Evolutionary conservation across 2,113 vertebrate genomes (phyloP).

Genomic region (Garra rufa): DNA sequence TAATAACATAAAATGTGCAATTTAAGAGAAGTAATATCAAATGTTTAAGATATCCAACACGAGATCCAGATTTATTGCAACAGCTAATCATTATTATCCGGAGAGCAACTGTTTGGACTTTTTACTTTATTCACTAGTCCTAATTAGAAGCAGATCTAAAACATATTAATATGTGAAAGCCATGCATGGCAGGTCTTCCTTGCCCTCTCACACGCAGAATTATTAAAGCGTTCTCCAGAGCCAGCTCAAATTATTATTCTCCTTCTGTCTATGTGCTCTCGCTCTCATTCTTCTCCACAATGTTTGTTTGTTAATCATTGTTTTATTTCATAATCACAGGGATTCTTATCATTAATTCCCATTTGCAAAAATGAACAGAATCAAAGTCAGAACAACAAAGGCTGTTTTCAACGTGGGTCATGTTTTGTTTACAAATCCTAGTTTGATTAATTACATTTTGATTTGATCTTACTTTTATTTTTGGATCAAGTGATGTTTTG

Average conservation of each 20-base stretch:
- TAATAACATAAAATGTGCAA: not conserved
- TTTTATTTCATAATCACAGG: slow-evolving; percentile 43
- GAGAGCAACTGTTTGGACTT: slow-evolving; percentile 10
- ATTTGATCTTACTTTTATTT: slow-evolving; percentile 50
- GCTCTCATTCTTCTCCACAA: not conserved
- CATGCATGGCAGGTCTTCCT: slow-evolving; percentile 27
- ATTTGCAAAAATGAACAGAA: slow-evolving; percentile 35
- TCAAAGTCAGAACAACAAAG: slow-evolving; percentile 50
- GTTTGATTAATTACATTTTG: slow-evolving; percentile 44
- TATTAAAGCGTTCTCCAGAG: slow-evolving; percentile 48
- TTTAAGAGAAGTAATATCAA: slow-evolving; percentile 16
- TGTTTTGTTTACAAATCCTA: slow-evolving; percentile 49
- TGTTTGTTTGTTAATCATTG: slow-evolving; percentile 39
- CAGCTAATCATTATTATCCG: slow-evolving; percentile 47
- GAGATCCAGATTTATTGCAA: slow-evolving; percentile 37
- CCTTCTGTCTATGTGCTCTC: slow-evolving; percentile 12
- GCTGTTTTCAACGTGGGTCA: not conserved
- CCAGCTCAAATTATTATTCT: not conserved
- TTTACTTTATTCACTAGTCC: slow-evolving; percentile 34
- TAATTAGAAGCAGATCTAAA: slow-evolving; percentile 56
- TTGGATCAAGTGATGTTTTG: slow-evolving; percentile 24
- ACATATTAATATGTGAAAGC: slow-evolving; percentile 63
- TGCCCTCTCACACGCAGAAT: slow-evolving; percentile 26
- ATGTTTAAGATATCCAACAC: slow-evolving; percentile 18
- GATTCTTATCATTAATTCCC: slow-evolving; percentile 55